Base-by-base conservation (phyloP, 1,140 invertebrate species). In the Drosophila trapezifrons region DNA sequence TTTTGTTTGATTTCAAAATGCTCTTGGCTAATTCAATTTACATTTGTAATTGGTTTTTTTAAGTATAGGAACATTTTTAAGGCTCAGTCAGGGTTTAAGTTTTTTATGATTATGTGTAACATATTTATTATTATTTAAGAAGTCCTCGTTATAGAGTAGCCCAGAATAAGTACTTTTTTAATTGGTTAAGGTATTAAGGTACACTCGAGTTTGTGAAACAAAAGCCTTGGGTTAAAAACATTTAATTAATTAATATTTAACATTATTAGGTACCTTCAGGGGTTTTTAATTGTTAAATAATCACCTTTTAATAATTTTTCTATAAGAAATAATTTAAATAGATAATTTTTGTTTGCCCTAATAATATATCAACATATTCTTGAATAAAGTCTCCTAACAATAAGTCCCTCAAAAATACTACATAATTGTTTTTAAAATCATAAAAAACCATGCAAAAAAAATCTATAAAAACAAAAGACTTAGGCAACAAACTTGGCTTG, bases 21-120 rank as follows among this genome's bases (percentile, higher is more conserved):
- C 63, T 71, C 12, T 43, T 71, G 69, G 69, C 74, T 76, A 76
- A 80, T 59, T 76, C 58, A 81, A 81, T 80, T 77, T 77, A 59
- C 67, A 81, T 80, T 72, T 51, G 60, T 73, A 70, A 70, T 56
- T 59, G 62, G 55, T 63, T 76, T 67, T 76, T 25, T 54, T 58
- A 37, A 62, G 12, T 15, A 25, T 1, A 17, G 5, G 15, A 20
- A 32, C 2, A 64, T 10, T 17, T n/a, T 25, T 38, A 20, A 27
- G 8, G 32, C 20, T 42, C 1, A 18, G 13, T 25, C 3, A 20
- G 1, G n/a, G 45, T 29, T 38, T 12, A 29, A 13, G 10, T 10
- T 20, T 13, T 40, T 20, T 7, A 58, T 56, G 32, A 9, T 22
- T 60, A 9, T 4, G 32, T 29, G n/a, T 15, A 25, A 27, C 4